These are phyloP conservation scores for Mobula hypostoma DNA, from an alignment of 2,113 vertebrate genomes.

Conservation along the genomic window DNA sequence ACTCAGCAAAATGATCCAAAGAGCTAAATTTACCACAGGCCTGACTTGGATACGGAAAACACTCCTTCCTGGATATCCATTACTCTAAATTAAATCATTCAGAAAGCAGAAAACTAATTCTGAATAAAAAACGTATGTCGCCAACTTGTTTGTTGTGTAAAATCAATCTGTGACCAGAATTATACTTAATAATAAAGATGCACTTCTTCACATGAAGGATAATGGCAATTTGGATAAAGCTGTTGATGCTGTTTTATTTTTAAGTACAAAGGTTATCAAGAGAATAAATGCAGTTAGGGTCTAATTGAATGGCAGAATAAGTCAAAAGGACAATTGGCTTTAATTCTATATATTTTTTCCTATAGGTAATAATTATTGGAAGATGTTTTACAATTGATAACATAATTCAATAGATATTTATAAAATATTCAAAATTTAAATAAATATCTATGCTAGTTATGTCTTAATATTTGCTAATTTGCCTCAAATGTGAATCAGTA, in stretches of 20 bases:
- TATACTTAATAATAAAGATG: too few species aligned
- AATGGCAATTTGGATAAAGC: too few species aligned
- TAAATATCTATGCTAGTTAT: neutral
- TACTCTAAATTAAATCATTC: neutral
- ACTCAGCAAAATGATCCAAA: neutral
- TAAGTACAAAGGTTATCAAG: too few species aligned
- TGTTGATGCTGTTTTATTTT: too few species aligned
- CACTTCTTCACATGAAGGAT: too few species aligned
- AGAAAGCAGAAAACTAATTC: neutral
- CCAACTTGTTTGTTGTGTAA: neutral
- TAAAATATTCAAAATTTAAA: neutral
- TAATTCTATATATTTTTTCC: neutral
- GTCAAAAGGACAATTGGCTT: neutral
- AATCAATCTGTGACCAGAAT: neutral
- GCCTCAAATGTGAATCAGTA: too few species aligned
- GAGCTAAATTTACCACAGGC: neutral
- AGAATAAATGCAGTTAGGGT: too few species aligned
- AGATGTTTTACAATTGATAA: neutral
- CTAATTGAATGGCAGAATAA: neutral
- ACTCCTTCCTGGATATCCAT: neutral
- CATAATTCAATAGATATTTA: neutral
- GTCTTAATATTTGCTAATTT: neutral
- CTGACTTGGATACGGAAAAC: neutral
- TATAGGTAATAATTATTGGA: neutral
- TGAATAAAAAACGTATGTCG: neutral